phyloP scores from a whole-genome alignment of 2,797 vertebrate species.

The Hozukius guyotensis region DNA sequence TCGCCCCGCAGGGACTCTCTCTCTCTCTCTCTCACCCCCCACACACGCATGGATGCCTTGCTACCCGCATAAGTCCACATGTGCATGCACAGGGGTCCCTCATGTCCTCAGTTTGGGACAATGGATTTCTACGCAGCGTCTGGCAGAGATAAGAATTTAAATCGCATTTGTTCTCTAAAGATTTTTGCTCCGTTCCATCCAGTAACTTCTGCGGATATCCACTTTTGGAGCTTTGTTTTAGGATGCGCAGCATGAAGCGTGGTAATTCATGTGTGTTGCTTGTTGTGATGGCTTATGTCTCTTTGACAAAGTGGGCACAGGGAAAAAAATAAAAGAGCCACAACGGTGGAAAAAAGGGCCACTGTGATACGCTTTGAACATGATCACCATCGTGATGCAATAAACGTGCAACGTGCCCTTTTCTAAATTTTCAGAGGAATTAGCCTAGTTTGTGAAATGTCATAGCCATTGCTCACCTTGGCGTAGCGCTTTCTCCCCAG shows the following conservation, averaged over 20 bases:
- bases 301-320: constrained; percentile 18
- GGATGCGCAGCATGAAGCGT: constrained; percentile 32
- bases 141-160: constrained; percentile 34
- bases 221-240: constrained; percentile 37
- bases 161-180: constrained; percentile 27
- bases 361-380: constrained; percentile 48
- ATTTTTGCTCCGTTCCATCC: constrained; percentile 36
- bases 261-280: constrained; percentile 36
- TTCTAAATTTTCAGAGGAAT: constrained; percentile 76
- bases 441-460: constrained; percentile 82
- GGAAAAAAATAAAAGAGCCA: constrained; percentile 16
- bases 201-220: constrained; percentile 13
- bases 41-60: not conserved
- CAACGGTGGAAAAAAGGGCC: not conserved
- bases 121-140: constrained; percentile 25
- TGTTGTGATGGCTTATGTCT: constrained; percentile 27
- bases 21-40: not conserved
- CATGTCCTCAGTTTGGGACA: constrained; percentile 22
- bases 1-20: constrained; percentile 44
- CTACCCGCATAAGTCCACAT: constrained; percentile 20
- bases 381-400: constrained; percentile 71
- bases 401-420: constrained; percentile 76
- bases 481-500: constrained; percentile 67
- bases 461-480: constrained; percentile 80
- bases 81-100: constrained; percentile 8